Conservation (phyloP, 2,113 vertebrate genomes). For the Neolamprologus caudopunctatus region DNA sequence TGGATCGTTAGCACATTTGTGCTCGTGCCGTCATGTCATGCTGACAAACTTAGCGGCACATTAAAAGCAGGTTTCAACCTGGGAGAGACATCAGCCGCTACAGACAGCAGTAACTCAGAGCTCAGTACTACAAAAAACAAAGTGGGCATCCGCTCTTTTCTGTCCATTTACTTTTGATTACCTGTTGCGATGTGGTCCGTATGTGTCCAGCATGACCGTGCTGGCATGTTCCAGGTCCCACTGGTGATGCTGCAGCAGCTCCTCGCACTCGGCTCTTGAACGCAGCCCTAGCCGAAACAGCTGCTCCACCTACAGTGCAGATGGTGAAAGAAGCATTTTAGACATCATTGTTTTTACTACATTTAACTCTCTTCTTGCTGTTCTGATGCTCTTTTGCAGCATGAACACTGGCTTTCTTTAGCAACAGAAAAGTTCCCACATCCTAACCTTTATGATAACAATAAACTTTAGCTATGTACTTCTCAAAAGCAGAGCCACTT, state of each 20-base stretch:
- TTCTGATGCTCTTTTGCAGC: background rate
- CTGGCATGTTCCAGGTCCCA: constrained; percentile 92
- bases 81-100: background rate
- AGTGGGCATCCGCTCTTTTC: background rate
- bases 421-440: background rate
- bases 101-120: background rate
- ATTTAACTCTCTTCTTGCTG: background rate
- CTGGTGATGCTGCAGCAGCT: constrained; percentile 84
- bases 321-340: background rate
- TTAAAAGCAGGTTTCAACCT: background rate
- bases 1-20: background rate
- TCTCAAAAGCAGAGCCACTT: background rate
- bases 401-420: background rate
- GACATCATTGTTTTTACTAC: background rate
- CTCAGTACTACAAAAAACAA: background rate
- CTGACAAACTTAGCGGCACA: background rate
- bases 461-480: background rate
- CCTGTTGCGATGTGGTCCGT: constrained; percentile 74
- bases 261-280: constrained; percentile 82
- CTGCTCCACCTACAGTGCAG: constrained; percentile 83
- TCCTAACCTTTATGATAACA: background rate
- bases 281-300: constrained; percentile 89
- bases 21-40: background rate
- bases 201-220: constrained; percentile 83
- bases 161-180: constrained; percentile 24